Conservation (phyloP, 2,888 invertebrate genomes). For the Trachelus iudaicus region DNA sequence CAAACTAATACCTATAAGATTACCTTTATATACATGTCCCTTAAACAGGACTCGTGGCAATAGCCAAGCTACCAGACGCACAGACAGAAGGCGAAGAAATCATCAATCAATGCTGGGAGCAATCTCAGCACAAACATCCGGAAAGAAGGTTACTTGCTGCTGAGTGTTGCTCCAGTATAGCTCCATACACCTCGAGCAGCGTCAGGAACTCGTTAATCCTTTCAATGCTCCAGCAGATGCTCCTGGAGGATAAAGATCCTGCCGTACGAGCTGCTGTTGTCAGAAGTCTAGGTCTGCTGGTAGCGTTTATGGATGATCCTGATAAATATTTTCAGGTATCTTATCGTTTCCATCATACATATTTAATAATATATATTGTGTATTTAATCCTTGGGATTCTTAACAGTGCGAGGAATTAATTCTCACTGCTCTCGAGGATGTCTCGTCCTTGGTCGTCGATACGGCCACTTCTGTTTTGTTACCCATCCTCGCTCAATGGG, state of each 20-base stretch:
- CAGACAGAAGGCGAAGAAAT: conserved; percentile 74
- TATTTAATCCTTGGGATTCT: neutral
- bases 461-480: conserved; percentile 69
- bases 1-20: neutral
- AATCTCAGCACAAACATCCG: conserved; percentile 75
- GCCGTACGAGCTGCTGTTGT: conserved; percentile 73
- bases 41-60: conserved; percentile 63
- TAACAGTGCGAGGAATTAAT: conserved; percentile 71
- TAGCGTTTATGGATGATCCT: conserved; percentile 73
- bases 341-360: conserved; percentile 6
- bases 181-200: conserved; percentile 74
- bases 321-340: conserved; percentile 72
- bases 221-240: conserved; percentile 79
- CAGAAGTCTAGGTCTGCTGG: conserved; percentile 71
- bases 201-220: conserved; percentile 76
- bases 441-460: conserved; percentile 68
- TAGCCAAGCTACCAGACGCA: conserved; percentile 66
- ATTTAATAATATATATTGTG: conserved; percentile 5
- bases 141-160: conserved; percentile 76
- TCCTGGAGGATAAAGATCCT: conserved; percentile 74
- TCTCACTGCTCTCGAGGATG: conserved; percentile 70
- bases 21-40: conserved; percentile 2
- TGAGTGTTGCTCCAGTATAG: conserved; percentile 75
- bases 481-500: conserved; percentile 75
- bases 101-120: conserved; percentile 79